Evolutionary conservation across 2,888 invertebrate species (phyloP).

Genomic region (Cataglyphis livida): DNA sequence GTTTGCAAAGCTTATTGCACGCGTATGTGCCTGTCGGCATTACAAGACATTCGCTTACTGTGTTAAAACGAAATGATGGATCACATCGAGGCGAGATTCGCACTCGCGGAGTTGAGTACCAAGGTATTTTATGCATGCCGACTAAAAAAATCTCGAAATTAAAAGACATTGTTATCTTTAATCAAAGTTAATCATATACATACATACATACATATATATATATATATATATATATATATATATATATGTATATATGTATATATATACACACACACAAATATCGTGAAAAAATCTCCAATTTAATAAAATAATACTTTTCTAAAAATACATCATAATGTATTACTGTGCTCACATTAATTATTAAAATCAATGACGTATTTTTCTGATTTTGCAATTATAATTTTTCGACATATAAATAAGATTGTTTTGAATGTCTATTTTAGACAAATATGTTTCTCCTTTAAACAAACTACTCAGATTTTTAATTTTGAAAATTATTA

Average conservation of each 20-base stretch:
- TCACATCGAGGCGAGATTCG: conserved; percentile 40
- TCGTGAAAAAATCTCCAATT: not conserved
- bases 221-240: too few species aligned
- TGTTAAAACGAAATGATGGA: conserved; percentile 57
- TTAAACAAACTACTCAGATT: not conserved
- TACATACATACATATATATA: too few species aligned
- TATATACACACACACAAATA: too few species aligned
- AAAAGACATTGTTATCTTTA: conserved; percentile 27
- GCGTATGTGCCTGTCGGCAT: conserved; percentile 43
- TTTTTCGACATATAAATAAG: not conserved
- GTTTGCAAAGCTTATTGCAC: conserved; percentile 27
- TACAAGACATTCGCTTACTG: conserved; percentile 36
- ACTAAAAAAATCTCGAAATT: conserved; percentile 11
- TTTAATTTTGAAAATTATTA: conserved; percentile 16
- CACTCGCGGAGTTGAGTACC: conserved; percentile 41
- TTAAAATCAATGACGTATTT: not conserved
- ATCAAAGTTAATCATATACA: not conserved
- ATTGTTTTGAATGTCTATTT: not conserved
- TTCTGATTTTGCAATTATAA: not conserved
- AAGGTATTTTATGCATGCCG: conserved; percentile 31
- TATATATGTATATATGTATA: too few species aligned
- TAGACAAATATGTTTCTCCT: not conserved
- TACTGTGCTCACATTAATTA: not conserved
- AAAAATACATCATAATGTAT: not conserved
- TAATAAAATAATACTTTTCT: not conserved